Conservation (phyloP, 2,113 vertebrate genomes). For the Neopipo cinnamomea region DNA sequence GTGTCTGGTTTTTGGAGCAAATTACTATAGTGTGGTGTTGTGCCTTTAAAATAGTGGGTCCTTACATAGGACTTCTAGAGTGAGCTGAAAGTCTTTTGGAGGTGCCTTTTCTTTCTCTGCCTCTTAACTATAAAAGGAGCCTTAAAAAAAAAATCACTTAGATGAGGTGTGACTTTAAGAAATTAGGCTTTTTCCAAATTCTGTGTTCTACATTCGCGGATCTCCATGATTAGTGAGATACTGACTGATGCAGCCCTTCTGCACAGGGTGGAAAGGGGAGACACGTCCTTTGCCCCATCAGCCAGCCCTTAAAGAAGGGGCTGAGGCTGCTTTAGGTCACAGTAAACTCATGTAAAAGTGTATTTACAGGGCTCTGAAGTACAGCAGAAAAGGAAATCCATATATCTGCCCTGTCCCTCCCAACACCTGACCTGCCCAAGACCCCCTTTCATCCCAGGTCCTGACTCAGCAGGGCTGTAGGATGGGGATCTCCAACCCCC, state of each 20-base stretch:
- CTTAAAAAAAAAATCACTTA: not conserved
- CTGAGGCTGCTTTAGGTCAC: not conserved
- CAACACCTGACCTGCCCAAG: not conserved
- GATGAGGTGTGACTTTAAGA: accelerated
- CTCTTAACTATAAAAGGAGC: not conserved
- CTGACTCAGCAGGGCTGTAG: not conserved
- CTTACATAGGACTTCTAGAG: not conserved
- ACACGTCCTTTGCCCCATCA: not conserved
- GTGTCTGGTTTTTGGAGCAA: not conserved
- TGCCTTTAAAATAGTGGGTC: not conserved
- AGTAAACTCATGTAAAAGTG: not conserved
- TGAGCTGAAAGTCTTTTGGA: not conserved
- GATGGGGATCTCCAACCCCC: not conserved
- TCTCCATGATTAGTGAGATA: not conserved
- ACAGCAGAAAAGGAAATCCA: not conserved
- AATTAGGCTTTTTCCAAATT: not conserved
- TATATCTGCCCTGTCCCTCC: accelerated
- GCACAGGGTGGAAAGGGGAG: not conserved
- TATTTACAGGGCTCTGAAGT: not conserved
- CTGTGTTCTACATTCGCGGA: not conserved
- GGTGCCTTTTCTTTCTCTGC: not conserved
- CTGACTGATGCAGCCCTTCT: not conserved
- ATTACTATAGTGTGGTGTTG: not conserved
- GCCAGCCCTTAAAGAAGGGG: not conserved
- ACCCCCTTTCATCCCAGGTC: not conserved